Percentiles rank a stretch among this genome's conserved stretches.
Conservation (phyloP, 2,888 invertebrate species). For the Perdita meconis region DNA sequence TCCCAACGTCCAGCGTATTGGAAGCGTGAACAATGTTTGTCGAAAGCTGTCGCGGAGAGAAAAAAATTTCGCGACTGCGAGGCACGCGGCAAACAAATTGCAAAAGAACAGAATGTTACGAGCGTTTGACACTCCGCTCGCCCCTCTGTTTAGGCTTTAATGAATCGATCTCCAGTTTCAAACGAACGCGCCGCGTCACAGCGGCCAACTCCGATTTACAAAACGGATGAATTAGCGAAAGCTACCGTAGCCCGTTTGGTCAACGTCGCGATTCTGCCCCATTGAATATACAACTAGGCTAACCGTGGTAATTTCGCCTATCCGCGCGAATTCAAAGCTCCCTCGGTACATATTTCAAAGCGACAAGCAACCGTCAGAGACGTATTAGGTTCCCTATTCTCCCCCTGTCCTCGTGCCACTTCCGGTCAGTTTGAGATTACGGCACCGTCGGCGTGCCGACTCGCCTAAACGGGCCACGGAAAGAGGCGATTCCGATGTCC, state of each 20-base stretch:
- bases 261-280: neutral
- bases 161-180: neutral
- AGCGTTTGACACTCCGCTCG: neutral
- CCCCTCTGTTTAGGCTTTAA: neutral
- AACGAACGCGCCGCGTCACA: neutral
- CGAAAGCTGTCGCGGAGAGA: neutral
- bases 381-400: slow-evolving; percentile 27
- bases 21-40: neutral
- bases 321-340: slow-evolving; percentile 21
- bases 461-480: neutral
- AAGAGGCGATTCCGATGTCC: neutral
- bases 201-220: neutral
- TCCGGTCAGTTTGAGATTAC: neutral
- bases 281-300: slow-evolving; percentile 7
- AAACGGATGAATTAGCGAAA: slow-evolving; percentile 19
- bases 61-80: neutral
- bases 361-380: neutral
- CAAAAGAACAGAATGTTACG: neutral
- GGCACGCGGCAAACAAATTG: neutral
- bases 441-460: slow-evolving; percentile 2
- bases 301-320: neutral
- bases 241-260: neutral
- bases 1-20: neutral
- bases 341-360: slow-evolving; percentile 27
- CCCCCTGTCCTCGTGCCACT: neutral